Conservation (phyloP, 2,888 invertebrate genomes). For the Nomada fucata region DNA sequence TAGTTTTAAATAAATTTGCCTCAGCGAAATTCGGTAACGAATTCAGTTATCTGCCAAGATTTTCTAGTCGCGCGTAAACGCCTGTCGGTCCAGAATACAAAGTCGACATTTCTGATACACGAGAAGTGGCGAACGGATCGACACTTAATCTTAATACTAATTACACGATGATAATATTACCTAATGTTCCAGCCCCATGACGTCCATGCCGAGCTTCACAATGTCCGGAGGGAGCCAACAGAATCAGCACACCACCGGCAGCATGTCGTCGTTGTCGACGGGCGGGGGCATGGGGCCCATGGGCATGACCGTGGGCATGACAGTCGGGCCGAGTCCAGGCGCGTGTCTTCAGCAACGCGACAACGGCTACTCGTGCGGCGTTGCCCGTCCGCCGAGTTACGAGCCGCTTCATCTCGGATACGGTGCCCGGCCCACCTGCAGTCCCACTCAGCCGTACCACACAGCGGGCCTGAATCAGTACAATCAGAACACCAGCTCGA, state of each 20-base stretch:
- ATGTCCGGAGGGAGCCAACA: slow-evolving; percentile 81
- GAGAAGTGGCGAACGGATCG: background rate
- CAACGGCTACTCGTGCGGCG: slow-evolving; percentile 86
- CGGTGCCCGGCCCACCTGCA: slow-evolving; percentile 88
- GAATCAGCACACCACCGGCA: slow-evolving; percentile 80
- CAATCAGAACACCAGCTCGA: slow-evolving; percentile 84
- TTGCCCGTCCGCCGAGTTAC: slow-evolving; percentile 85
- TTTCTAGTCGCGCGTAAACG: too few species aligned
- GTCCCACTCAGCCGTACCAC: slow-evolving; percentile 89
- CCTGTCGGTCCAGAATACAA: too few species aligned
- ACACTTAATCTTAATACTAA: too few species aligned
- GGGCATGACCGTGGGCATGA: slow-evolving; percentile 84
- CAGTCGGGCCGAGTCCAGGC: slow-evolving; percentile 85
- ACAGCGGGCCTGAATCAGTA: slow-evolving; percentile 82
- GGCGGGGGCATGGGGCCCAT: slow-evolving; percentile 83
- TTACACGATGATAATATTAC: too few species aligned
- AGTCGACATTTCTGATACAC: too few species aligned
- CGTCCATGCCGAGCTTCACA: slow-evolving; percentile 86
- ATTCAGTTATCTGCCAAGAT: background rate
- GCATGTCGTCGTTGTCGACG: slow-evolving; percentile 81
- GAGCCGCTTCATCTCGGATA: slow-evolving; percentile 86
- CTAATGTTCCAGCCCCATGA: slow-evolving; percentile 85
- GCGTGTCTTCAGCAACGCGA: slow-evolving; percentile 87
- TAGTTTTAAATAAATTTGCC: too few species aligned
- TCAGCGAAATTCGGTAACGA: too few species aligned